Evolutionary conservation across 2,888 invertebrate species (phyloP).

Genomic region (Rhamphomyia laevipes): DNA sequence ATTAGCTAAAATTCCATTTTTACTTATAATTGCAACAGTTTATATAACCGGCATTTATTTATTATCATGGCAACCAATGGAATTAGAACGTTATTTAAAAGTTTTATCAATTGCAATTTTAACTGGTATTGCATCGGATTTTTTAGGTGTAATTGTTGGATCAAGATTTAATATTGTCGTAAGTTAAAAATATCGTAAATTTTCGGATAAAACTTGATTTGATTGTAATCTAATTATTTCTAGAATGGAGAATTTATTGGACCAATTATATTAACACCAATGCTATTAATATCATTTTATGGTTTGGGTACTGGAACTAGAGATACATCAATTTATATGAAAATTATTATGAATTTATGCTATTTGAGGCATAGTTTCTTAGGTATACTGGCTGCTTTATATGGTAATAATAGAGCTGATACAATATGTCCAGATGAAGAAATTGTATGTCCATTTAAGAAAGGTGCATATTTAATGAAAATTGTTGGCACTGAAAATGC

Average conservation of each 20-base stretch:
- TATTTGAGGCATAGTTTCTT: slow-evolving; percentile 74
- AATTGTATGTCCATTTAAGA: slow-evolving; percentile 63
- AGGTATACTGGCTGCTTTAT: slow-evolving; percentile 66
- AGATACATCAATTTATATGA: slow-evolving; percentile 60
- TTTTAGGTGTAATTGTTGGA: slow-evolving; percentile 62
- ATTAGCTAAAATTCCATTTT: slow-evolving; percentile 56
- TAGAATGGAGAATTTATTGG: slow-evolving; percentile 85
- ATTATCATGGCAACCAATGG: slow-evolving; percentile 66
- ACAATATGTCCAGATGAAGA: slow-evolving; percentile 61
- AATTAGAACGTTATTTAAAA: slow-evolving; percentile 51
- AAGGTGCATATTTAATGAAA: slow-evolving; percentile 58
- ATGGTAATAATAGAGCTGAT: slow-evolving; percentile 53
- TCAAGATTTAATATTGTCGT: slow-evolving; percentile 66
- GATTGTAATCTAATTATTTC: background rate
- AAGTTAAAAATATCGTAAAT: slow-evolving; percentile 32
- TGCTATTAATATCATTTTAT: slow-evolving; percentile 77
- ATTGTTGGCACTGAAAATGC: slow-evolving; percentile 62
- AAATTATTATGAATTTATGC: slow-evolving; percentile 68
- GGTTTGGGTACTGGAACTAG: slow-evolving; percentile 67
- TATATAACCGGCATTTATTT: slow-evolving; percentile 61
- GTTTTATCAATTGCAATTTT: slow-evolving; percentile 58
- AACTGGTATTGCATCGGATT: slow-evolving; percentile 65
- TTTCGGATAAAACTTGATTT: background rate
- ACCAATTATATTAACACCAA: slow-evolving; percentile 72
- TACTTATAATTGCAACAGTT: slow-evolving; percentile 53